Evolutionary conservation across 1,140 invertebrate species (phyloP).

Genomic region (Drosophila orena): DNA sequence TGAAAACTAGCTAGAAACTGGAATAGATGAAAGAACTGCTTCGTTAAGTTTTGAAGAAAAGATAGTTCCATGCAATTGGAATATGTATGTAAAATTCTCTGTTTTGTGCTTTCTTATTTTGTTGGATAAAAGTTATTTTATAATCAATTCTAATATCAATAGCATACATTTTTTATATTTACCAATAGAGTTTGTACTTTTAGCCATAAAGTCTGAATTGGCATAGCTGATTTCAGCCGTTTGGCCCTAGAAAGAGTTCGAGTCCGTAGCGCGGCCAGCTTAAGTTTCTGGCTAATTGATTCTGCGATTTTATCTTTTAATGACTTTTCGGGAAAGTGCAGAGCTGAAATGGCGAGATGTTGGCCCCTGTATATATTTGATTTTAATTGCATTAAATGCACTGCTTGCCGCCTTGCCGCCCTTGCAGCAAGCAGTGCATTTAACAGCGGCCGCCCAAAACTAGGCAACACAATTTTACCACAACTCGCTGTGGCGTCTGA

Average conservation of each 20-base stretch:
- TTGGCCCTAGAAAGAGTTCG: constrained; percentile 8
- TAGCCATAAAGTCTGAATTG: background rate
- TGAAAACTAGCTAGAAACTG: background rate
- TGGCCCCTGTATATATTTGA: constrained; percentile 29
- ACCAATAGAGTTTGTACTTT: too few relatives aligned
- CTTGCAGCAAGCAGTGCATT: constrained; percentile 3
- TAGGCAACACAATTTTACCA: constrained; percentile 6
- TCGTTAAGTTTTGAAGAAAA: too few relatives aligned
- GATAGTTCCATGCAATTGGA: too few relatives aligned
- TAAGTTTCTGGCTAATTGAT: constrained; percentile 83
- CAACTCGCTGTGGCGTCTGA: constrained; percentile 2
- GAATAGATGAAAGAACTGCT: too few relatives aligned
- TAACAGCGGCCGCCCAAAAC: constrained; percentile 17
- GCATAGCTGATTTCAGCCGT: background rate
- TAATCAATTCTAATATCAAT: background rate
- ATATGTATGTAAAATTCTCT: too few relatives aligned
- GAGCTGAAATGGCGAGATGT: constrained; percentile 35
- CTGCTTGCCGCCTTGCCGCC: background rate
- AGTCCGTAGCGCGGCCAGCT: constrained; percentile 32
- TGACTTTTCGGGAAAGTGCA: constrained; percentile 75
- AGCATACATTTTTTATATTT: background rate
- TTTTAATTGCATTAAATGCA: constrained; percentile 60
- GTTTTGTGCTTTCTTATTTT: too few relatives aligned
- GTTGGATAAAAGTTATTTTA: too few relatives aligned
- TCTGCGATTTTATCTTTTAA: constrained; percentile 84